Conservation (phyloP, 2,888 invertebrate species). For the Oxystoma pomonae region DNA sequence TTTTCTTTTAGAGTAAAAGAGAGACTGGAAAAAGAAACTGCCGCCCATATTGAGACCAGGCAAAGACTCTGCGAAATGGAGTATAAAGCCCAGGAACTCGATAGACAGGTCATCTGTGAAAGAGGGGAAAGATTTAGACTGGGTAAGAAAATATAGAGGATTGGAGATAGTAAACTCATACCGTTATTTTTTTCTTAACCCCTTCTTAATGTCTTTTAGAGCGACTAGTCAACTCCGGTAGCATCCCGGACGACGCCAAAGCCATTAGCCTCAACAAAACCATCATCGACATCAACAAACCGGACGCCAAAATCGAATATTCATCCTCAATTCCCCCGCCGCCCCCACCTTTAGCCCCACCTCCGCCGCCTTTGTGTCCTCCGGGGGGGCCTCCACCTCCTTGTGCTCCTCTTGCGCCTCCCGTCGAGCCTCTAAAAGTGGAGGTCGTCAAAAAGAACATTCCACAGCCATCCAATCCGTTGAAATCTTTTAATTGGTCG, state of each 20-base stretch:
- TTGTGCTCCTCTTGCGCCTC: slow-evolving; percentile 58
- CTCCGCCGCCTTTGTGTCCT: slow-evolving; percentile 58
- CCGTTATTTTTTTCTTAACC: neutral
- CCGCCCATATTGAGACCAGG: slow-evolving; percentile 80
- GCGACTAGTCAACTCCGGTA: slow-evolving; percentile 83
- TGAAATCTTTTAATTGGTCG: slow-evolving; percentile 98
- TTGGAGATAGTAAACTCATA: neutral
- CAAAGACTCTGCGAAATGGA: slow-evolving; percentile 59
- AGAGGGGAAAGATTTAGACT: slow-evolving; percentile 76
- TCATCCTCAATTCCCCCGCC: slow-evolving; percentile 42
- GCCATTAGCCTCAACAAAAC: slow-evolving; percentile 52
- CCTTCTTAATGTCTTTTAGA: slow-evolving; percentile 55
- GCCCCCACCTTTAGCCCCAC: slow-evolving; percentile 44
- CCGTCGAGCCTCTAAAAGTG: slow-evolving; percentile 51
- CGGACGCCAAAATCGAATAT: slow-evolving; percentile 27
- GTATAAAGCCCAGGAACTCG: slow-evolving; percentile 50
- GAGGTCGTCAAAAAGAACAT: slow-evolving; percentile 77
- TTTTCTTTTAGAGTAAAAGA: slow-evolving; percentile 60
- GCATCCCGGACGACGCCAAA: slow-evolving; percentile 92
- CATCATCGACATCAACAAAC: slow-evolving; percentile 30
- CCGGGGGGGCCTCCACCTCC: slow-evolving; percentile 59
- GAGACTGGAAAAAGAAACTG: slow-evolving; percentile 83
- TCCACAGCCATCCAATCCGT: slow-evolving; percentile 86
- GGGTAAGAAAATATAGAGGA: slow-evolving; percentile 12
- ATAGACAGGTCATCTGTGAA: slow-evolving; percentile 66